Evolutionary conservation across 2,888 invertebrate species (phyloP), one percentile per base, ranked within the genome.

Genomic region (Iselma pallidipennis): DNA sequence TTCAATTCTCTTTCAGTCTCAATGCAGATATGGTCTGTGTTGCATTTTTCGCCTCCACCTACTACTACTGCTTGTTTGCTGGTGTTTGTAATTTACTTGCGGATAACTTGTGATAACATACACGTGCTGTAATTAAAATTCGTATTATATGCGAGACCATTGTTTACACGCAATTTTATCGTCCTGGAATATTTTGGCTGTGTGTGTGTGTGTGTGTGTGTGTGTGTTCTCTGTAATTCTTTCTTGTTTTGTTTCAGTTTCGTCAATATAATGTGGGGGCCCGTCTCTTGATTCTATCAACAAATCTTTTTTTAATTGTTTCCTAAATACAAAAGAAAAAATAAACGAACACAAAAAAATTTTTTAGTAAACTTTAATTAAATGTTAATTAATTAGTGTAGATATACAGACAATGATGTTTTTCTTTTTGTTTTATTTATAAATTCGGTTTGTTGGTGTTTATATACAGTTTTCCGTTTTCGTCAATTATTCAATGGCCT

Each of bases 41-140:
- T 26, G 6, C 26, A 26, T 37, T 37, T 37, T 37, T 16, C n/a
- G 16, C 16, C 33, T 33, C 12, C 1, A 7, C 49, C 16, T 49
- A 53, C 49, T 55, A 59, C 62, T 66, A 61, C 58, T 58, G 61
- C 58, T 61, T 66, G 61, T 66, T 67, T 59, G 54, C 28, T 65
- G 48, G 59, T 56, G 57, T 51, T 59, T 60, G 67, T 61, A 67
- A 67, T 63, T 67, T 67, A 67, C 65, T 65, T 65, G 52, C 55
- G 65, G 65, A 61, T 64, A 67, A 67, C 57, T 65, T 65, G 63
- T 61, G 63, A 61, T 65, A 65, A 65, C 65, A 57, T 60, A 51
- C 55, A 61, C 60, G 64, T 64, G 64, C 52, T 54, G 55, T 65
- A 67, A 67, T 67, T 67, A 65, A 67, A 65, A 66, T 66, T 64